Conservation (phyloP, 2,888 invertebrate genomes). For the Synanthedon tipuliformis region DNA sequence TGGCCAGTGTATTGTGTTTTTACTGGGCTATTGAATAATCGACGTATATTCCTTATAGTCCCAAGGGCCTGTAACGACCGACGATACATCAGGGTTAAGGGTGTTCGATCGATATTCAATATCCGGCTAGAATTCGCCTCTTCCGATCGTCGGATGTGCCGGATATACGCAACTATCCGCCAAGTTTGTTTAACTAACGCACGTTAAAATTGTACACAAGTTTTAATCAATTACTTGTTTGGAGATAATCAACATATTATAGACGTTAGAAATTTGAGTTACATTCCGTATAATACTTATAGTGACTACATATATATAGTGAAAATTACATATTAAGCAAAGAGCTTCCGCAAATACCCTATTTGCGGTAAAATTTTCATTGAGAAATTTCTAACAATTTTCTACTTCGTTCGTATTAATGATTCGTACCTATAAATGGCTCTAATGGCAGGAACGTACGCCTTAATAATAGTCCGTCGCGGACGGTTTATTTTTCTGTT, state of each 20-base stretch:
- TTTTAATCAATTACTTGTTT: too few relatives aligned
- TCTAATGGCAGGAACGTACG: not conserved
- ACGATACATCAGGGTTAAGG: conserved; percentile 64
- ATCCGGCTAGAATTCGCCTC: conserved; percentile 63
- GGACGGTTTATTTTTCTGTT: not conserved
- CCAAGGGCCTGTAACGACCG: conserved; percentile 46
- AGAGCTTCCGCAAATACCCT: too few relatives aligned
- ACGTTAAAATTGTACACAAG: not conserved
- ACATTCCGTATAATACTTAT: too few relatives aligned
- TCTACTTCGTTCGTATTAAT: not conserved
- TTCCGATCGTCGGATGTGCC: conserved; percentile 53
- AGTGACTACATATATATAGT: too few relatives aligned
- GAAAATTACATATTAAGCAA: too few relatives aligned
- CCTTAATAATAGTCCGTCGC: not conserved
- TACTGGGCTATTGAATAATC: conserved; percentile 48
- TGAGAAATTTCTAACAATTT: not conserved
- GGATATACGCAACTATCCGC: conserved; percentile 37
- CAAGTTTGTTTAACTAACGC: conserved; percentile 17
- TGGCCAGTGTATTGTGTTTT: conserved; percentile 14
- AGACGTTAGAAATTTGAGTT: too few relatives aligned
- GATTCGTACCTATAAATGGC: not conserved
- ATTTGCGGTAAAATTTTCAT: not conserved
- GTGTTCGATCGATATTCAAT: conserved; percentile 68
- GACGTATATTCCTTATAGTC: conserved; percentile 45
- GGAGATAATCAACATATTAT: too few relatives aligned